phyloP scores from a whole-genome alignment of 2,888 invertebrate genomes.

The Galerucella calmariensis region DNA sequence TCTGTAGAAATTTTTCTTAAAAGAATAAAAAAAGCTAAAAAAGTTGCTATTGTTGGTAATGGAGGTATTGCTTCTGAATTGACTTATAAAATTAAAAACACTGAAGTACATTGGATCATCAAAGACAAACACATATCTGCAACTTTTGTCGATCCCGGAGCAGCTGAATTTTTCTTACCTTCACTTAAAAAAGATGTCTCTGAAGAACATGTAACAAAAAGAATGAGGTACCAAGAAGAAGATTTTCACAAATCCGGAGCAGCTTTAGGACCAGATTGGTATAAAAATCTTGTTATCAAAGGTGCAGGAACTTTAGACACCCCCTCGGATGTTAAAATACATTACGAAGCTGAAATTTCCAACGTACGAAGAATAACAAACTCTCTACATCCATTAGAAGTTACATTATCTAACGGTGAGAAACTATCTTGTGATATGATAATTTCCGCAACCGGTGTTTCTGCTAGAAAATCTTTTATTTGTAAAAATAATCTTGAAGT shows the following conservation, averaged over 20 bases:
- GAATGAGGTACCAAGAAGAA: constrained; percentile 76
- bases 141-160: constrained; percentile 95
- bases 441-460: constrained; percentile 95
- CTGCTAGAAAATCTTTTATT: constrained; percentile 72
- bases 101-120: constrained; percentile 93
- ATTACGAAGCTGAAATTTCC: constrained; percentile 71
- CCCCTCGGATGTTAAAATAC: constrained; percentile 69
- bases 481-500: constrained; percentile 68
- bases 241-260: constrained; percentile 76
- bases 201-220: constrained; percentile 59
- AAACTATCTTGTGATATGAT: constrained; percentile 86
- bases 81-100: constrained; percentile 85
- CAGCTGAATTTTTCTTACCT: constrained; percentile 89
- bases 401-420: constrained; percentile 79
- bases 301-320: constrained; percentile 59
- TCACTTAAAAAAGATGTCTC: constrained; percentile 57
- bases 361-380: constrained; percentile 62
- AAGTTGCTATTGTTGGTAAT: constrained; percentile 91
- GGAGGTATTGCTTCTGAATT: constrained; percentile 99
- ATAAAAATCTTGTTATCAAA: constrained; percentile 73
- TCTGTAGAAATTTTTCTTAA: constrained; percentile 84
- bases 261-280: constrained; percentile 98
- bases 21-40: constrained; percentile 74
- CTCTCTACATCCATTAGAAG: constrained; percentile 75
- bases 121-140: constrained; percentile 93